Conservation (phyloP, 2,113 vertebrate species). For the crab-eating macaque (Macaca fascicularis) region DNA sequence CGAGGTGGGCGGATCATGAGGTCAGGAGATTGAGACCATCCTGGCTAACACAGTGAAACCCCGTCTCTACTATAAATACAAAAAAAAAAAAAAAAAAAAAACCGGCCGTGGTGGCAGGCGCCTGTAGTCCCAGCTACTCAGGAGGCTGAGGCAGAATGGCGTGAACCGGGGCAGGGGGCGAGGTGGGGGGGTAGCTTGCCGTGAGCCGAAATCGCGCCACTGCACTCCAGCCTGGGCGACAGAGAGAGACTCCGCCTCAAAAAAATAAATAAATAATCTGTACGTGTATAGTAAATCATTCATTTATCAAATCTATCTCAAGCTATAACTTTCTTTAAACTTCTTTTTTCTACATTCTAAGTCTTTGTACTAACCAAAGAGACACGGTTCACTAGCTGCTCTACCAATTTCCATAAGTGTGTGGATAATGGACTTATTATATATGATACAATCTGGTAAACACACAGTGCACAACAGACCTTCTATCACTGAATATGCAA, state of each 20-base stretch:
- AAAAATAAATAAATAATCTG: background rate
- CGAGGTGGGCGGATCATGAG: too few species aligned
- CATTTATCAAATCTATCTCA: conserved; percentile 4
- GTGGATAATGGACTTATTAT: background rate
- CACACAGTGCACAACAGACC: background rate
- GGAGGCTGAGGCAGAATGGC: too few species aligned
- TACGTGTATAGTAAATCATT: background rate
- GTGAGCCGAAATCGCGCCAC: too few species aligned
- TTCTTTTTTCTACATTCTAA: conserved; percentile 8
- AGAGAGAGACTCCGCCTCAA: too few species aligned
- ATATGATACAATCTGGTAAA: background rate
- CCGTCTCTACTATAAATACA: too few species aligned
- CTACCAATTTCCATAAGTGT: background rate
- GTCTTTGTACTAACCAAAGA: background rate
- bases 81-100: too few species aligned
- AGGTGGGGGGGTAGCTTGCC: too few species aligned
- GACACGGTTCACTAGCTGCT: background rate
- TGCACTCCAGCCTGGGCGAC: too few species aligned
- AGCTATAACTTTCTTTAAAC: background rate
- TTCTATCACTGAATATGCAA: background rate
- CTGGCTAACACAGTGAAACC: too few species aligned
- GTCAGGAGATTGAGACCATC: too few species aligned
- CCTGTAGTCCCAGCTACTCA: too few species aligned
- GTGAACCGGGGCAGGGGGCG: rapidly evolving
- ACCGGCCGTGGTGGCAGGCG: rapidly evolving